Conservation (phyloP, 64 coral and sea anemone genomes). For the Porites lutea region DNA sequence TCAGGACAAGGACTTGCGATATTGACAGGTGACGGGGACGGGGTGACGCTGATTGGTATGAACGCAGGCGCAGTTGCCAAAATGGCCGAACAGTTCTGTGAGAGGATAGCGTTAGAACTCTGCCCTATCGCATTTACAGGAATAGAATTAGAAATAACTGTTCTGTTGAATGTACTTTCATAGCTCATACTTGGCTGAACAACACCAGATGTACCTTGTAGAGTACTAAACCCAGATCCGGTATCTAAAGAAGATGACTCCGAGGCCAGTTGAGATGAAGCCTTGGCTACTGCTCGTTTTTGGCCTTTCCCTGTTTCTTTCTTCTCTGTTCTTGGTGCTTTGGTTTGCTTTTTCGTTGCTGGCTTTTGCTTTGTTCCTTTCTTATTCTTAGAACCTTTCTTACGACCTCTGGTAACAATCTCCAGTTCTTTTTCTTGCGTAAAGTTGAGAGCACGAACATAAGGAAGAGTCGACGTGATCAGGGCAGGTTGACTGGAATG, state of each 20-base stretch:
- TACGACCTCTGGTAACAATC: background rate
- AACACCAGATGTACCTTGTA: background rate
- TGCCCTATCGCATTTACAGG: background rate
- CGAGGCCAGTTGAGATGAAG: background rate
- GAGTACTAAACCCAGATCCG: background rate
- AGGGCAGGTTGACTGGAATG: background rate
- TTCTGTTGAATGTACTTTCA: background rate
- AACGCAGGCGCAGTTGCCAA: background rate
- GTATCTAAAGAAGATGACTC: background rate
- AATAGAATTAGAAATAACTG: background rate
- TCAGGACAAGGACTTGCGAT: background rate
- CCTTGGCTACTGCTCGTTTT: background rate
- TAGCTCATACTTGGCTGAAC: background rate
- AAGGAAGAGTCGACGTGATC: constrained; percentile 25
- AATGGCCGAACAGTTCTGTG: background rate
- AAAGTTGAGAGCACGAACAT: constrained; percentile 43
- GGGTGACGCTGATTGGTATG: background rate
- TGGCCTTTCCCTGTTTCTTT: background rate
- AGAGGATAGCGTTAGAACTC: background rate
- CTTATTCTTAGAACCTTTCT: background rate
- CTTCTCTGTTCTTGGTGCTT: background rate
- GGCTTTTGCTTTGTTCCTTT: background rate
- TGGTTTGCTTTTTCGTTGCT: background rate
- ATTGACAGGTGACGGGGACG: background rate
- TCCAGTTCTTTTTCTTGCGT: background rate